A percentile compares a stretch with the other conserved stretches of the same genome.
phyloP scores from a whole-genome alignment of 92 coral and sea anemone species.

The Micromussa lordhowensis region DNA sequence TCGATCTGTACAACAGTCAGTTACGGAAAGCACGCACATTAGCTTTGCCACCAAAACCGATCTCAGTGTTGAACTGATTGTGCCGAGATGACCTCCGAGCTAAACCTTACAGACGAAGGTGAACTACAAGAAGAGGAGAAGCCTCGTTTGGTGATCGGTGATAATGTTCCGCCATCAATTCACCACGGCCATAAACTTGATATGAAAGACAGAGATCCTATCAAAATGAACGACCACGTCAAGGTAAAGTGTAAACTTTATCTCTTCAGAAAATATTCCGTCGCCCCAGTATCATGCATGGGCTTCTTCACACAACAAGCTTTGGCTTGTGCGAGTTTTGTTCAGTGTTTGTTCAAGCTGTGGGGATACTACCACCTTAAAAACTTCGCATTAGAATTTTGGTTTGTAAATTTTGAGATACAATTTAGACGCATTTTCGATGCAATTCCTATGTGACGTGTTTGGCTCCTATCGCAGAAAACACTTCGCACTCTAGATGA shows the following conservation, averaged over 20 bases:
- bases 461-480: neutral
- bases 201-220: slow-evolving; percentile 76
- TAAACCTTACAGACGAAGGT: slow-evolving; percentile 1
- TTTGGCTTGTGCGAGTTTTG: neutral
- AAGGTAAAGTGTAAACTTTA: slow-evolving; percentile 39
- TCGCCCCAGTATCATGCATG: neutral
- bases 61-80: neutral
- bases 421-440: neutral
- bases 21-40: neutral
- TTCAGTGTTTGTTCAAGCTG: neutral
- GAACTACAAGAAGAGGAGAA: slow-evolving; percentile 5
- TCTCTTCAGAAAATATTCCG: neutral
- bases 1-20: neutral
- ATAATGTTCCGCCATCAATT: neutral
- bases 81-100: neutral
- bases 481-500: neutral
- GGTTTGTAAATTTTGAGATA: no score
- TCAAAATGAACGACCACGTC: slow-evolving; percentile 84
- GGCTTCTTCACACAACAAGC: neutral
- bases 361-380: neutral
- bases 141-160: slow-evolving; percentile 6
- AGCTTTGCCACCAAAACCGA: neutral
- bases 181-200: slow-evolving; percentile 65
- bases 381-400: neutral
- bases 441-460: neutral